Base-by-base conservation (phyloP, 2,888 invertebrate genomes). In the Eristalis intricaria region DNA sequence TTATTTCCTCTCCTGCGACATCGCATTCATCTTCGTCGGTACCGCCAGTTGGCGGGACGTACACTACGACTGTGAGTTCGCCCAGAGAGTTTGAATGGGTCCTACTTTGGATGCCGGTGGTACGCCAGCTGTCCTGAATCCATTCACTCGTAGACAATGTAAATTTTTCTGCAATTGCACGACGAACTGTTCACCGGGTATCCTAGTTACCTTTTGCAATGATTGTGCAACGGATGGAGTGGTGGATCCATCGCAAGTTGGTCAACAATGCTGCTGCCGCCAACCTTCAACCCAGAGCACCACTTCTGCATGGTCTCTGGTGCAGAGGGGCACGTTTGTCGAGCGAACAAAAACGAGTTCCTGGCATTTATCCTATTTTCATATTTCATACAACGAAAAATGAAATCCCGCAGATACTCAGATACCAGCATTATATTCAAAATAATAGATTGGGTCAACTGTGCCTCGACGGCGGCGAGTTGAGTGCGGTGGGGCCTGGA, bases 371-470 rank as follows among this genome's bases (percentile, higher is more conserved):
- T 82, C 60, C 82, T 77, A 82, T 82, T 85, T 85, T 79, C 82
- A 82, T 82, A 77, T 85, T 82, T 85, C 65, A 85, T 85, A 58
- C 81, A 85, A 81, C 76, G 68, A 77, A 85, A 77, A 69, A 65
- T 81, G 64, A 63, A 84, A 80, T 76, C 66, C 61, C 78, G 61
- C 74, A 84, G 64, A 70, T 78, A 70, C 70, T 35, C 22, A 38
- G 15, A 35, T 35, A 35, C 22, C 80, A 80, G 69, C 71, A 85
- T 79, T 60, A 71, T 81, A 68, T 69, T 85, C 77, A 68, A 69
- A 77, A 77, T 77, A 77, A 82, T 74, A 73, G 85, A 85, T 77
- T 77, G 77, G 85, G 77, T 82, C 85, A 85, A 76, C 84, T 76
- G 81, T 76, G 71, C 26, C 58, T 13, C 23, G 58, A 22, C 13